phyloP scores from a whole-genome alignment of 1,140 invertebrate genomes.

The Megathymus violae region DNA sequence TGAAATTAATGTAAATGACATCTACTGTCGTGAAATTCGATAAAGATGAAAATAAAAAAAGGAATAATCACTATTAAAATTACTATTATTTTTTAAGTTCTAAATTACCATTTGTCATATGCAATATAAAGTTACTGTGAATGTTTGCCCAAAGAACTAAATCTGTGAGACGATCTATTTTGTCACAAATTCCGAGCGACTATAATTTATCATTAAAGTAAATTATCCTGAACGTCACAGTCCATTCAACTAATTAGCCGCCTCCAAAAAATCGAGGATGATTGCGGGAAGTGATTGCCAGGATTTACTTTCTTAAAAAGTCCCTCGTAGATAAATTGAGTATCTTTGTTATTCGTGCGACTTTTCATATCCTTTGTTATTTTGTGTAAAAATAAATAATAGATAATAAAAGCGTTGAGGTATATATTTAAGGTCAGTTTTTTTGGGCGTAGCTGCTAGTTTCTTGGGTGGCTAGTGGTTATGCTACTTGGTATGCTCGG shows the following conservation, averaged over 20 bases:
- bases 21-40: too few relatives aligned
- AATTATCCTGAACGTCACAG: conserved; percentile 69
- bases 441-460: too few relatives aligned
- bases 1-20: too few relatives aligned
- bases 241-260: conserved; percentile 76
- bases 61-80: too few relatives aligned
- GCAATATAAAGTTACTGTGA: background rate
- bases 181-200: conserved; percentile 35
- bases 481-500: too few relatives aligned
- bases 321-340: conserved; percentile 66
- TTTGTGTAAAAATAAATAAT: too few relatives aligned
- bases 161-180: conserved; percentile 14
- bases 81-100: too few relatives aligned
- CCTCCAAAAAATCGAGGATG: conserved; percentile 71
- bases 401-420: too few relatives aligned
- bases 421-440: too few relatives aligned
- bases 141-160: background rate
- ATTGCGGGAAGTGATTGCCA: conserved; percentile 68
- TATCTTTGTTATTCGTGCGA: conserved; percentile 39
- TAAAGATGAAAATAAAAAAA: too few relatives aligned
- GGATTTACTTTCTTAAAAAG: conserved; percentile 66
- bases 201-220: conserved; percentile 73
- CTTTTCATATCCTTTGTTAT: conserved; percentile 15
- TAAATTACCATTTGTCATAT: conserved; percentile 1
- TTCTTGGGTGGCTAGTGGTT: too few relatives aligned